Conservation (phyloP, 1,140 invertebrate genomes). For the Eulimnadia texana region DNA sequence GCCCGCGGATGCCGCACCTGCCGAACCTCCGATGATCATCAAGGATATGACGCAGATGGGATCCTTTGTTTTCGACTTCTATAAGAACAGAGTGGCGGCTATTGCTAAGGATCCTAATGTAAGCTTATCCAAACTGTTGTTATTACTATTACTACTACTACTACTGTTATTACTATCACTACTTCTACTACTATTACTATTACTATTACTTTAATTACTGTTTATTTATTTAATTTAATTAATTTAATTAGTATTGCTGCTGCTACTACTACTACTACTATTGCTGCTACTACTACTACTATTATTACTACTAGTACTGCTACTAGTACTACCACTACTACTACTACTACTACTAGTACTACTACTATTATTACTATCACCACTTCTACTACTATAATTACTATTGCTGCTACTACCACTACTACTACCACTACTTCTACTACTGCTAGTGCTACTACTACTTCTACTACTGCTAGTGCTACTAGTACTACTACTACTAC, state of each 20-base stretch:
- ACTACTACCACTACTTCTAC: not conserved
- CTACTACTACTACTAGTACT: not conserved
- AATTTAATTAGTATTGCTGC: not conserved
- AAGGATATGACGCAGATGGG: slow-evolving; percentile 87
- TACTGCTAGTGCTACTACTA: not conserved
- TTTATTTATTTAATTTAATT: not conserved
- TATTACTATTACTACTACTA: not conserved
- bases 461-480: no score
- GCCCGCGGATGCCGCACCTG: slow-evolving; percentile 26
- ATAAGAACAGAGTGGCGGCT: slow-evolving; percentile 56
- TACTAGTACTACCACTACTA: not conserved
- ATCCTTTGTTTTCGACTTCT: slow-evolving; percentile 80
- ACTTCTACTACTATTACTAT: not conserved
- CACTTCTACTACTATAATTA: not conserved
- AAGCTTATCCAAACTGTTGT: not conserved
- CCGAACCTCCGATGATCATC: slow-evolving; percentile 37
- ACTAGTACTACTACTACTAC: not conserved
- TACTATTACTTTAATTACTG: not conserved
- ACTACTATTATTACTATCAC: not conserved
- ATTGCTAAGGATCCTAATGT: slow-evolving; percentile 10
- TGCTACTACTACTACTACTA: not conserved
- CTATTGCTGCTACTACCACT: not conserved
- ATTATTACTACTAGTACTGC: not conserved
- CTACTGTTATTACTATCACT: not conserved
- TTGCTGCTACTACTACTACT: not conserved